Evolutionary conservation across 2,888 invertebrate species (phyloP), one percentile per base, ranked within the genome.

Genomic region (Cancer borealis): DNA sequence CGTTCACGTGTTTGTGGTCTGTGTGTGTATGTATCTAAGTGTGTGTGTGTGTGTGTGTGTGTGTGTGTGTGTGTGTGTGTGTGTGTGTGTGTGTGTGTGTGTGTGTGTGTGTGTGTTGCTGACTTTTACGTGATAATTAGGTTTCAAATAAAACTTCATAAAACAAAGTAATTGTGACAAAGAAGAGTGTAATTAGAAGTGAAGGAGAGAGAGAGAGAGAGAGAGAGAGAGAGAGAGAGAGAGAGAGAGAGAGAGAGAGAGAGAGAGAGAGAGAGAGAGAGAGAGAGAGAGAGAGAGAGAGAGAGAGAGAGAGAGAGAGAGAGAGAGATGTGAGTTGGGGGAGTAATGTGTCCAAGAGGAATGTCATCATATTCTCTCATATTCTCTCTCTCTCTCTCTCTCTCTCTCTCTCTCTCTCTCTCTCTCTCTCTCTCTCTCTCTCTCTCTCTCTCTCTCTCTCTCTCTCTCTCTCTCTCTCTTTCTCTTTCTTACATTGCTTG

Each of bases 191-290:
- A 45, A 54, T 46, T 39, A 89, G 47, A 26, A 89, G 89, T 49
- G 89, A 54, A 60, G 12, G 39, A 39, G 14, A 39, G 39, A 39
- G 84, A 84, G 54, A 90, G 54, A 84, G 84, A 84, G 90, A 90
- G 90, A 90, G 90, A 90, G 90, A 90, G 54, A 90, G 90, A 90
- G 90, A 90, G 90, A 54, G 54, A 54, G 54, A 90, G 90, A 90
- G 54, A 54, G 90, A 88, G 88, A 88, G 88, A 88, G 88, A 39
- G 88, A 88, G 88, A 39, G 30, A 88, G 88, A 45, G 39, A 45
- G 45, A 45, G 88, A 88, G 45, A 88, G 66, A 66, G 54, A 54
- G 54, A 54, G 54, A 54, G 54, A 54, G 54, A 54, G 54, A 39
- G 54, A 54, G 54, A 54, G 54, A 73, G 66, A 73, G 66, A 73